phyloP scores from a whole-genome alignment of 1,140 invertebrate genomes.

The Drosophila navojoa region DNA sequence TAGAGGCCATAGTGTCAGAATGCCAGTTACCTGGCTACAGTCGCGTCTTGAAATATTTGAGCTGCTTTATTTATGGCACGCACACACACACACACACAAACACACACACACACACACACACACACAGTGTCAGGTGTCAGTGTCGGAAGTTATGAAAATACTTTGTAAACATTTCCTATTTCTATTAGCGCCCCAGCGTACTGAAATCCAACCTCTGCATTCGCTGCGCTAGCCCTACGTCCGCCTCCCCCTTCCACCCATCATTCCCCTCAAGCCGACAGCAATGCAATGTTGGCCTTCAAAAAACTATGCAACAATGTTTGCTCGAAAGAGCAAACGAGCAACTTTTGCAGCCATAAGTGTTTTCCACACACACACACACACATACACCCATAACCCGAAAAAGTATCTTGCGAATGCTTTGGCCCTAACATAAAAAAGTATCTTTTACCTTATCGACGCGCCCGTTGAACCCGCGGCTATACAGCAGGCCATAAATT shows the following conservation, averaged over 20 bases:
- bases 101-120: slow-evolving; percentile 38
- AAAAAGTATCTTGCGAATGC: slow-evolving; percentile 63
- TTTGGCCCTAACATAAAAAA: slow-evolving; percentile 41
- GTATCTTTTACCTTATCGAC: slow-evolving; percentile 80
- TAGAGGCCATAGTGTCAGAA: slow-evolving; percentile 78
- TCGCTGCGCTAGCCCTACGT: neutral
- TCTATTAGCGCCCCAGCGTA: slow-evolving; percentile 68
- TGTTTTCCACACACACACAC: slow-evolving; percentile 44
- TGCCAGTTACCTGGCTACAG: slow-evolving; percentile 55
- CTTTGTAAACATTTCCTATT: slow-evolving; percentile 83
- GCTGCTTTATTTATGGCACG: slow-evolving; percentile 68
- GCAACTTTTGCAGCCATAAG: slow-evolving; percentile 72
- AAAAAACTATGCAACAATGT: slow-evolving; percentile 81
- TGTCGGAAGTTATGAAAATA: slow-evolving; percentile 82
- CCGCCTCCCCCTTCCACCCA: too few relatives aligned
- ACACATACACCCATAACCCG: slow-evolving; percentile 1
- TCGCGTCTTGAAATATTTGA: slow-evolving; percentile 64
- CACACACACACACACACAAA: slow-evolving; percentile 26
- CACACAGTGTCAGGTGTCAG: slow-evolving; percentile 73
- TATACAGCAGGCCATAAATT: slow-evolving; percentile 75
- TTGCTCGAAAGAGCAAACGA: slow-evolving; percentile 64
- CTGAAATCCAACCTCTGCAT: slow-evolving; percentile 21
- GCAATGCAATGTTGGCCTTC: slow-evolving; percentile 49
- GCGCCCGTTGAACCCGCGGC: slow-evolving; percentile 70
- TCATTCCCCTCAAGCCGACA: neutral